Evolutionary conservation across 2,888 invertebrate species (phyloP), one percentile per base, ranked within the genome.

Genomic region (Clusia tigrina): DNA sequence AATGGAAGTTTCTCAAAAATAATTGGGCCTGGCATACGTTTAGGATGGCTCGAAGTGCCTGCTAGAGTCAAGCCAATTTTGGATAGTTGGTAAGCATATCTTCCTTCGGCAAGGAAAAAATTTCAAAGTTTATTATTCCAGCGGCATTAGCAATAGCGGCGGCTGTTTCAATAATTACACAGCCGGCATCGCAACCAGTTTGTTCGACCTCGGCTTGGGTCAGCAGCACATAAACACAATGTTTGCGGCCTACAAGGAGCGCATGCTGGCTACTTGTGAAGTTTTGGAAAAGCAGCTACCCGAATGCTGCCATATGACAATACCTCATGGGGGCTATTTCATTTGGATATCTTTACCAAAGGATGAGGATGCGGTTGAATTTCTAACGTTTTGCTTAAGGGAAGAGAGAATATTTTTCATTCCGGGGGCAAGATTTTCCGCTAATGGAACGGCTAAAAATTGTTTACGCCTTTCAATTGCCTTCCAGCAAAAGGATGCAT

Each of bases 1-100:
- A 89, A 89, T 74, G 87, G 88, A 22, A 86, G 87, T 1, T 89
- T 90, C 77, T 88, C 89, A 0, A 90, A 90, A 80, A 86, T 89
- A 55, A 76, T 90, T 61, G 86, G 86, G 1, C 89, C 90, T 1
- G 89, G 88, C 0, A 72, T 89, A 17, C 83, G 90, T n/a, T 74
- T 89, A 15, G 90, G 90, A 2, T 90, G 90, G 90, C 78, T 89
- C 23, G 89, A 90, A 74, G 85, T 86, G 20, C 85, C 87, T 1
- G 73, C 84, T 2, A 79, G 83, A 24, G 66, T 86, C 15, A 83
- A 83, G 38, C 75, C 78, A 1, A 72, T 81, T 26, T 68, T 87
- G 2, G 80, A 80, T 60, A 60, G 73, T 9, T 82, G 84, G 85
- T 84, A 70, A 80, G 78, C 65, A 37, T 32, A 32, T 9, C 32